A percentile compares a stretch with the other conserved stretches of the same genome.
Conservation (phyloP, 2,797 vertebrate genomes). For the Sardinella longiceps region DNA sequence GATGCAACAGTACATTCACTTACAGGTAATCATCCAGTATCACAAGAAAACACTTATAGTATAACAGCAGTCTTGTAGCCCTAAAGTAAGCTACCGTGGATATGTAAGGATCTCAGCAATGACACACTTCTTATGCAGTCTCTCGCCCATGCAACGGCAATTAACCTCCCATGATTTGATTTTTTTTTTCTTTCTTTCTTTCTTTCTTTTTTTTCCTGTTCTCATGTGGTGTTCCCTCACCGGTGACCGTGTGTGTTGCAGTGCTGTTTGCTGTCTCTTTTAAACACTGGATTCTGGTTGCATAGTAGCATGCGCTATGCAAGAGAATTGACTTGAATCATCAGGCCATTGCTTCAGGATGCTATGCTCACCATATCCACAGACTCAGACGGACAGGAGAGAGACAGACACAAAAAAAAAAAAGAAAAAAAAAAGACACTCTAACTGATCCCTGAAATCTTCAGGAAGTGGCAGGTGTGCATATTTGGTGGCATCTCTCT, state of each 20-base stretch:
- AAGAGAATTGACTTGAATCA: slow-evolving; percentile 65
- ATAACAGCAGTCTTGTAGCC: neutral
- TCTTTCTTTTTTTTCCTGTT: neutral
- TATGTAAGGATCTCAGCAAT: neutral
- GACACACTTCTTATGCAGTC: neutral
- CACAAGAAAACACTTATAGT: neutral
- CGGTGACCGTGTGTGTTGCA: slow-evolving; percentile 45
- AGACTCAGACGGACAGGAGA: slow-evolving; percentile 64
- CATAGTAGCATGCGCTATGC: slow-evolving; percentile 83
- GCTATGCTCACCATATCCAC: slow-evolving; percentile 65
- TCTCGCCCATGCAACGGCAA: neutral
- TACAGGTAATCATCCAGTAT: neutral
- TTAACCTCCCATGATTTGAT: neutral
- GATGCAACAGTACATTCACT: slow-evolving; percentile 5
- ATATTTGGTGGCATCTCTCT: slow-evolving; percentile 59
- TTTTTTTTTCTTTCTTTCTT: neutral
- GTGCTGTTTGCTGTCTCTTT: slow-evolving; percentile 67
- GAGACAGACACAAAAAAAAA: slow-evolving; percentile 54
- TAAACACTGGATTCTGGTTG: slow-evolving; percentile 52
- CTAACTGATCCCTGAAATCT: slow-evolving; percentile 50
- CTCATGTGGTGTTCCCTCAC: slow-evolving; percentile 49
- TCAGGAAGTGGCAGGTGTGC: slow-evolving; percentile 54
- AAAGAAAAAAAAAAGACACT: slow-evolving; percentile 54
- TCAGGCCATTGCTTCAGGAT: slow-evolving; percentile 62
- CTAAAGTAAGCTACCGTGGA: neutral